phyloP scores from a whole-genome alignment of 2,888 invertebrate species.

The Napeogenes inachia region DNA sequence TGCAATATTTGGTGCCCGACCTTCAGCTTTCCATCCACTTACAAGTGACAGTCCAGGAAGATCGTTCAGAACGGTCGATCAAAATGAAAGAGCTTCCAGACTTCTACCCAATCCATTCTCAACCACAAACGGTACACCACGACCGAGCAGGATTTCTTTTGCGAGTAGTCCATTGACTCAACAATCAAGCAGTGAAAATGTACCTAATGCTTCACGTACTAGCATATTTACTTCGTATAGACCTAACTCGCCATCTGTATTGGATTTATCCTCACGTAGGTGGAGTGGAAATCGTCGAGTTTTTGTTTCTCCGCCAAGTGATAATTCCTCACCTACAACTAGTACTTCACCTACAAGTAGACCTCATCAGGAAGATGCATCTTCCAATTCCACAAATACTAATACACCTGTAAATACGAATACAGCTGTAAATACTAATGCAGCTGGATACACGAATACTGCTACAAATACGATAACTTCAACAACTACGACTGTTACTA shows the following conservation, averaged over 20 bases:
- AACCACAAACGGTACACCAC: constrained; percentile 42
- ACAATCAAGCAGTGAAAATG: constrained; percentile 32
- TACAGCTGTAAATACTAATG: too few relatives aligned
- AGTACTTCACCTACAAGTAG: constrained; percentile 11
- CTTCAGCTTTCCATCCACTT: constrained; percentile 66
- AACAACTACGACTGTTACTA: too few relatives aligned
- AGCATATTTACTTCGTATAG: constrained; percentile 60
- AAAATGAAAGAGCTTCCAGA: constrained; percentile 51
- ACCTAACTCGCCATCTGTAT: constrained; percentile 38
- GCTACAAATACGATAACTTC: too few relatives aligned
- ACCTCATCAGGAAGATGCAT: constrained; percentile 12
- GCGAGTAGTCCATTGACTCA: constrained; percentile 33
- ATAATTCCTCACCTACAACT: constrained; percentile 10
- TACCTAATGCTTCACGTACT: constrained; percentile 56
- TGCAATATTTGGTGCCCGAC: constrained; percentile 56
- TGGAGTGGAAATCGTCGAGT: constrained; percentile 19
- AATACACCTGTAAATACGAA: not conserved
- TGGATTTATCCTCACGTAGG: constrained; percentile 30
- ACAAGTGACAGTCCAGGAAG: constrained; percentile 44
- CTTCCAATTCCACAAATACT: constrained; percentile 14
- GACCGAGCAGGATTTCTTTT: constrained; percentile 41
- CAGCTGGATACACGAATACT: too few relatives aligned
- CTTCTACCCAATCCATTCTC: constrained; percentile 67
- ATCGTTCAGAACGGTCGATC: constrained; percentile 50
- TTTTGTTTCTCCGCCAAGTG: constrained; percentile 21